These are phyloP conservation scores for Cantharis rustica DNA, from an alignment of 2,888 invertebrate genomes.

Conservation along the genomic window DNA sequence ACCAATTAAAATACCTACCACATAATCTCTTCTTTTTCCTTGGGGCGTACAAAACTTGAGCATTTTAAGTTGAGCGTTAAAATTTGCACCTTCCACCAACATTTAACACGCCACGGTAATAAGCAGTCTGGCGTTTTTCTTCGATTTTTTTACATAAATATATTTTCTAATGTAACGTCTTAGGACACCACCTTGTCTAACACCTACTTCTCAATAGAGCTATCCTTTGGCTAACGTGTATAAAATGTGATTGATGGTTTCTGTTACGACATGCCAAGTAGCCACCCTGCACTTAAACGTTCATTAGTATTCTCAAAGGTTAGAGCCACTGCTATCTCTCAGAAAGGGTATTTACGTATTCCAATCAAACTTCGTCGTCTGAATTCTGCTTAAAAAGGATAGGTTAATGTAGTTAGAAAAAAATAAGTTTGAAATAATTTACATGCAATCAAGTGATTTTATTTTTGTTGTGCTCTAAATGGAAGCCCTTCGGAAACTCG, in stretches of 20 bases:
- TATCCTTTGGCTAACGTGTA: conserved; percentile 9
- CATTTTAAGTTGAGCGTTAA: conserved; percentile 41
- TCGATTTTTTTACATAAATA: not conserved
- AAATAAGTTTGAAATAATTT: not conserved
- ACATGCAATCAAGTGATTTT: conserved; percentile 1
- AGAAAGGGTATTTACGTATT: conserved; percentile 33
- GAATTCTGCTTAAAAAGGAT: conserved; percentile 15
- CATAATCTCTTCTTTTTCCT: conserved; percentile 42
- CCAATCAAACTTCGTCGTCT: conserved; percentile 28
- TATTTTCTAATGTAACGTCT: not conserved
- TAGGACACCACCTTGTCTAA: not conserved
- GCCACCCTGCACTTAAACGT: conserved; percentile 21
- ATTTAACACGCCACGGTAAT: conserved; percentile 17
- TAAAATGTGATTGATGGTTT: conserved; percentile 15
- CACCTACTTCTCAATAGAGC: not conserved
- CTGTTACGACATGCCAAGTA: conserved; percentile 17
- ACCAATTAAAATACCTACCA: conserved; percentile 31
- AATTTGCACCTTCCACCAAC: conserved; percentile 20
- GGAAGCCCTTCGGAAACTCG: not conserved
- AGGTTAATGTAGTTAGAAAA: conserved; percentile 8
- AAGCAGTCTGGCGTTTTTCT: conserved; percentile 3
- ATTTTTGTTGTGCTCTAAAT: not conserved
- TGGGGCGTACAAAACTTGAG: conserved; percentile 56
- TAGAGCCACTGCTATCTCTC: conserved; percentile 17
- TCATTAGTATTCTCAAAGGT: conserved; percentile 34